Evolutionary conservation across 2,888 invertebrate species (phyloP).

Genomic region (Geotrupes spiniger): DNA sequence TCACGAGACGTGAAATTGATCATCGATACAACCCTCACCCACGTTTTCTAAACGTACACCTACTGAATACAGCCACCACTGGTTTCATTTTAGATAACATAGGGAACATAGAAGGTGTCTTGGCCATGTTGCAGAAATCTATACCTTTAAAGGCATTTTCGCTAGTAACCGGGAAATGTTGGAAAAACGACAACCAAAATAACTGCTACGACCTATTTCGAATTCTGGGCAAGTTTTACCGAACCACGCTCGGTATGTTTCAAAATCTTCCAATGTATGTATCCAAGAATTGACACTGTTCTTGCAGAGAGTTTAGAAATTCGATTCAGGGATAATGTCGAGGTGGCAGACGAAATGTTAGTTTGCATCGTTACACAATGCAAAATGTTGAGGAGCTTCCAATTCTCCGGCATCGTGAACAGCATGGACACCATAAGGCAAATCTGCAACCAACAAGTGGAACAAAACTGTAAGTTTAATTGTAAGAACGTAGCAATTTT

Average conservation of each 20-base stretch:
- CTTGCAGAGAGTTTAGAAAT: conserved; percentile 48
- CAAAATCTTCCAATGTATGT: no score
- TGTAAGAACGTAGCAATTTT: no score
- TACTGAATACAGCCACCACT: no score
- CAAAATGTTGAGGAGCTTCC: conserved; percentile 46
- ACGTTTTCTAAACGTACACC: no score
- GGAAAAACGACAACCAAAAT: conserved; percentile 47
- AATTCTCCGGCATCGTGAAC: conserved; percentile 51
- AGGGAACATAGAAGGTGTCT: conserved; percentile 51
- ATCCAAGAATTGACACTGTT: neutral
- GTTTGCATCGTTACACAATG: conserved; percentile 47
- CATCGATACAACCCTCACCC: no score
- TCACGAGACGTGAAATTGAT: no score
- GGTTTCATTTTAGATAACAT: conserved; percentile 41
- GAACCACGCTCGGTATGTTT: conserved; percentile 47
- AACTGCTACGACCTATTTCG: conserved; percentile 19
- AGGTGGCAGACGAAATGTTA: conserved; percentile 50
- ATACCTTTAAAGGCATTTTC: conserved; percentile 51
- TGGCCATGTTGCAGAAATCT: conserved; percentile 48
- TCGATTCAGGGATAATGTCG: conserved; percentile 50
- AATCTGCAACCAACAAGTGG: conserved; percentile 12
- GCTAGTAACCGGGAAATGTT: conserved; percentile 49
- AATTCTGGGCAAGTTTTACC: conserved; percentile 15
- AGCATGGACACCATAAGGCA: conserved; percentile 48
- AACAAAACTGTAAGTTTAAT: neutral